Evolutionary conservation across 2,797 vertebrate species (phyloP).

Genomic region (Sardinella longiceps): DNA sequence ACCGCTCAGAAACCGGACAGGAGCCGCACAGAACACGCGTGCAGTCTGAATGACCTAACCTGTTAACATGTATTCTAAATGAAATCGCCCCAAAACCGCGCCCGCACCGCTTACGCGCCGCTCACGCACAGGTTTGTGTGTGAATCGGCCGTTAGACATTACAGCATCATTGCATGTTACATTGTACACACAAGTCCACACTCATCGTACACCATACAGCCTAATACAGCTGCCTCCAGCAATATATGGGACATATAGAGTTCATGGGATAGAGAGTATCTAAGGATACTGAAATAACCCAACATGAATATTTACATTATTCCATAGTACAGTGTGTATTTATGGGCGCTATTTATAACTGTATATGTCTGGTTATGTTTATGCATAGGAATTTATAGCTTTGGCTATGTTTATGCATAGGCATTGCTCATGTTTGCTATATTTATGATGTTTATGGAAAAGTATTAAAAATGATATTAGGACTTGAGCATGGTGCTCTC

Average conservation of each 20-base stretch:
- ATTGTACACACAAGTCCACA: not conserved
- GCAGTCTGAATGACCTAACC: too few relatives aligned
- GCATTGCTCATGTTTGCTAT: not conserved
- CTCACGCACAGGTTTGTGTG: too few relatives aligned
- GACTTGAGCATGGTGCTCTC: not conserved
- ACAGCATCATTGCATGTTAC: not conserved
- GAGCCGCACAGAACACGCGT: too few relatives aligned
- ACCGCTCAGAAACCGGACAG: too few relatives aligned
- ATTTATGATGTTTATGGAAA: constrained; percentile 12
- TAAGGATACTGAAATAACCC: not conserved
- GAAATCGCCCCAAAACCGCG: too few relatives aligned
- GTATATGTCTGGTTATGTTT: too few relatives aligned
- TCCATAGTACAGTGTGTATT: not conserved
- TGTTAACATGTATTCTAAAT: too few relatives aligned
- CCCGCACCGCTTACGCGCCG: too few relatives aligned
- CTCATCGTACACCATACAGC: not conserved
- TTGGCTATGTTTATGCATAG: constrained; percentile 9
- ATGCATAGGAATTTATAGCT: not conserved
- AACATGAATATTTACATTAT: not conserved
- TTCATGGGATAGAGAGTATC: not conserved
- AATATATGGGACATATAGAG: not conserved
- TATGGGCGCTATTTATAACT: not conserved
- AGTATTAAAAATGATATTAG: not conserved
- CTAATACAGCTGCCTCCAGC: not conserved
- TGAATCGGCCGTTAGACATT: too few relatives aligned